Evolutionary conservation across 2,888 invertebrate genomes (phyloP).

Genomic region (Drosophila tanythrix): DNA sequence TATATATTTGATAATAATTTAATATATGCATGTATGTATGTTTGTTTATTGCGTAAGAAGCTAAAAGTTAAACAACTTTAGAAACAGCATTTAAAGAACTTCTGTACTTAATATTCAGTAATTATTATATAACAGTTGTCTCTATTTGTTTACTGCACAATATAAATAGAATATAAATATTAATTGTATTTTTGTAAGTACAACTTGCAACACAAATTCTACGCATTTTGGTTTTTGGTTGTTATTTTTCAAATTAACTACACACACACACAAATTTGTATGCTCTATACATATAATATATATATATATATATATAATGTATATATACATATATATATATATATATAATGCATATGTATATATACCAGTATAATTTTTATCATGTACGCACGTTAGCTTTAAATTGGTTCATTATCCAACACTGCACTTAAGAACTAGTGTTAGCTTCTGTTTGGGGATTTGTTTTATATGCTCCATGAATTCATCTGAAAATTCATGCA

Average conservation of each 20-base stretch:
- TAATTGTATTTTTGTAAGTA: slow-evolving; percentile 24
- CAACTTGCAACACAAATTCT: slow-evolving; percentile 55
- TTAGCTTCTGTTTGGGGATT: slow-evolving; percentile 39
- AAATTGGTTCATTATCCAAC: slow-evolving; percentile 56
- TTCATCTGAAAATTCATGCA: slow-evolving; percentile 21
- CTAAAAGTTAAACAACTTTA: slow-evolving; percentile 62
- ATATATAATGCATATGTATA: slow-evolving; percentile 8
- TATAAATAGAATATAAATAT: slow-evolving; percentile 28
- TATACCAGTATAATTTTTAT: neutral
- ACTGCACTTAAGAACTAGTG: slow-evolving; percentile 54
- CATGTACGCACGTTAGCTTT: slow-evolving; percentile 23
- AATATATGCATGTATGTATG: slow-evolving; percentile 46
- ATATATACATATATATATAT: neutral
- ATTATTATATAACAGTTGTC: slow-evolving; percentile 36
- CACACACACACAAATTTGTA: slow-evolving; percentile 33
- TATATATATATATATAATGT: slow-evolving; percentile 1
- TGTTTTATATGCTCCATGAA: slow-evolving; percentile 1
- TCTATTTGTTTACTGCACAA: slow-evolving; percentile 15
- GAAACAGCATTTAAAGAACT: slow-evolving; percentile 55
- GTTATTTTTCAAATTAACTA: slow-evolving; percentile 35
- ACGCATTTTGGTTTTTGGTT: slow-evolving; percentile 10
- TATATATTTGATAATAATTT: slow-evolving; percentile 48
- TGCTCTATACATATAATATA: slow-evolving; percentile 6
- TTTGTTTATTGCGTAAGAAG: slow-evolving; percentile 69
- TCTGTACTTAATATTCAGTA: slow-evolving; percentile 36